Evolutionary conservation across 2,797 vertebrate genomes (phyloP).

Genomic region (Chrysocyon brachyurus): DNA sequence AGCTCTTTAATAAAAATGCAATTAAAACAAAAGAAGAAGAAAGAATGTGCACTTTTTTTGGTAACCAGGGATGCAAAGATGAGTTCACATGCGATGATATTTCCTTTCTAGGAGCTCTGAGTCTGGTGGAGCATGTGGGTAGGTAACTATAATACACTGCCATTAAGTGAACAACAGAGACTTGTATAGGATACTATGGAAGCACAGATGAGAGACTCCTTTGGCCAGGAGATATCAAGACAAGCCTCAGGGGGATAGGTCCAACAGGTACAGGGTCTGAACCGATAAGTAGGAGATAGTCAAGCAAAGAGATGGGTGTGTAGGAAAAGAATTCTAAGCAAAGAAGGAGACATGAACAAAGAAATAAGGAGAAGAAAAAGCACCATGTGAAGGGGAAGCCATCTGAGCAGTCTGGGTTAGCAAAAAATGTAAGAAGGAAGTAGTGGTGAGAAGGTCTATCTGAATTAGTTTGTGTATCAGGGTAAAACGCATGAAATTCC

Average conservation of each 20-base stretch:
- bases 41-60: neutral
- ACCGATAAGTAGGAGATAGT: neutral
- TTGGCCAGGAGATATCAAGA: neutral
- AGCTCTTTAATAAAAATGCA: no score
- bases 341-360: neutral
- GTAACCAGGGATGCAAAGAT: neutral
- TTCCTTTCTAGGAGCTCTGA: neutral
- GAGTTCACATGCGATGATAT: neutral
- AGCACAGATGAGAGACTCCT: neutral
- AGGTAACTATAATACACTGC: neutral
- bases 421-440: neutral
- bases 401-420: neutral
- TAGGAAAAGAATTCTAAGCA: neutral
- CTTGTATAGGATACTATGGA: neutral
- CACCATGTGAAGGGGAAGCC: accelerated
- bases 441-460: neutral
- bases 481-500: neutral
- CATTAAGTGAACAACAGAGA: neutral
- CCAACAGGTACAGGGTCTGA: neutral
- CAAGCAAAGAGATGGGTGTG: neutral
- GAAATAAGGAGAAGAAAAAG: neutral
- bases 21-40: no score
- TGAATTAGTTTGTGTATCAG: neutral
- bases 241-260: neutral
- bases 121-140: neutral